A percentile compares a stretch with the other conserved stretches of the same genome.
These are phyloP conservation scores for Atlantisia rogersi DNA, from an alignment of 2,113 vertebrate genomes.

Conservation along the genomic window DNA sequence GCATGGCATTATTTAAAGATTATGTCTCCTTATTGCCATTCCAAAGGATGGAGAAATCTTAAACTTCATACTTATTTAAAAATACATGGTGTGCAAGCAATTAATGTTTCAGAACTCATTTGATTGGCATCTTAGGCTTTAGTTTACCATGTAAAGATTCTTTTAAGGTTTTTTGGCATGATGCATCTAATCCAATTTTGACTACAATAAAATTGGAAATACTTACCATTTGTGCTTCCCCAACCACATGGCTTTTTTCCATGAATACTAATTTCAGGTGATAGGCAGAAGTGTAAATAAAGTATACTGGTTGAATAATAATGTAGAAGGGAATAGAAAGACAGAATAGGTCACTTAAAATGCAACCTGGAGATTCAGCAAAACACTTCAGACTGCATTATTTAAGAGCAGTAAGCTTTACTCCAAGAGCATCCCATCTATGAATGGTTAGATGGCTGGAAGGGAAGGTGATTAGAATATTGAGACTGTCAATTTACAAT, in stretches of 20 bases:
- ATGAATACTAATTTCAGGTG: background rate
- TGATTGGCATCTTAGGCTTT: background rate
- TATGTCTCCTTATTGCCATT: background rate
- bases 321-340: background rate
- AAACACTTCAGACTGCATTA: background rate
- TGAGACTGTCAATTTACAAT: background rate
- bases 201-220: background rate
- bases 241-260: background rate
- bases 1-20: background rate
- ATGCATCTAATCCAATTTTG: background rate
- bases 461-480: background rate
- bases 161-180: background rate
- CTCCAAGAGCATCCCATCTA: background rate
- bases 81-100: background rate
- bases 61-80: background rate
- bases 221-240: background rate
- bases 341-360: background rate
- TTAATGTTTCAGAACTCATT: background rate
- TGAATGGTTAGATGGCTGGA: background rate
- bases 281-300: background rate
- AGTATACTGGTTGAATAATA: background rate
- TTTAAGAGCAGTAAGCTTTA: background rate
- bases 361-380: background rate
- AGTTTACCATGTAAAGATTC: background rate
- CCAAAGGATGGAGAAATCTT: background rate